Evolutionary conservation across 2,113 vertebrate species (phyloP).

Genomic region (Phylloscopus trochiloides): DNA sequence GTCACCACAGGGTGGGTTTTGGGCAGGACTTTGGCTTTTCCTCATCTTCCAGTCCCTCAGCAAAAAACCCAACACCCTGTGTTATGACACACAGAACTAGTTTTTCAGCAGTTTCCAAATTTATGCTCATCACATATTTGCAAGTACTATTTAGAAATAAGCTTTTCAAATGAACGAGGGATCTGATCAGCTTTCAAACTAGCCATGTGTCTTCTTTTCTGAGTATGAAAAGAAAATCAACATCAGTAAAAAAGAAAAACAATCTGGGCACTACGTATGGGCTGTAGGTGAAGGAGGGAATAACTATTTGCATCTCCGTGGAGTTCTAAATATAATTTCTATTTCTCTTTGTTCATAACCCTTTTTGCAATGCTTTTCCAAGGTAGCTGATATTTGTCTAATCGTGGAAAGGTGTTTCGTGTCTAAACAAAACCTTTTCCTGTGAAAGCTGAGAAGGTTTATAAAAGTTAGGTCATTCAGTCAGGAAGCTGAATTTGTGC

Average conservation of each 20-base stretch:
- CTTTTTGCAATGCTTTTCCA: background rate
- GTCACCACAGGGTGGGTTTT: constrained; percentile 57
- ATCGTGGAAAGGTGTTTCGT: constrained; percentile 55
- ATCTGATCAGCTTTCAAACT: constrained; percentile 64
- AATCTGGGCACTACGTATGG: background rate
- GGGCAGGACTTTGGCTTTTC: constrained; percentile 51
- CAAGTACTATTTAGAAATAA: constrained; percentile 75
- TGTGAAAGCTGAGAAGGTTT: constrained; percentile 56
- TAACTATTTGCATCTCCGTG: constrained; percentile 35
- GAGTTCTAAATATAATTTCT: constrained; percentile 44
- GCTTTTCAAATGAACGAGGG: constrained; percentile 72
- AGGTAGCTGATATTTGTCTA: constrained; percentile 63
- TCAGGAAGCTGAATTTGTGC: constrained; percentile 13
- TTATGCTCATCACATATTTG: constrained; percentile 71
- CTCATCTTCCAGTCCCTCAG: constrained; percentile 34
- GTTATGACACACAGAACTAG: constrained; percentile 67
- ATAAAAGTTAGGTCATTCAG: constrained; percentile 45
- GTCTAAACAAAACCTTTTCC: constrained; percentile 68
- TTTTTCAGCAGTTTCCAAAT: constrained; percentile 72
- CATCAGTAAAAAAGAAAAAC: constrained; percentile 56
- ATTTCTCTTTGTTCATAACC: constrained; percentile 52
- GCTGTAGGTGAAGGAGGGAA: constrained; percentile 20
- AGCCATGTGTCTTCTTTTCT: constrained; percentile 50
- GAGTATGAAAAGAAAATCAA: constrained; percentile 40
- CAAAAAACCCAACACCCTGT: constrained; percentile 63